Conservation (phyloP, 2,888 invertebrate genomes). For the Cheilosia variabilis region DNA sequence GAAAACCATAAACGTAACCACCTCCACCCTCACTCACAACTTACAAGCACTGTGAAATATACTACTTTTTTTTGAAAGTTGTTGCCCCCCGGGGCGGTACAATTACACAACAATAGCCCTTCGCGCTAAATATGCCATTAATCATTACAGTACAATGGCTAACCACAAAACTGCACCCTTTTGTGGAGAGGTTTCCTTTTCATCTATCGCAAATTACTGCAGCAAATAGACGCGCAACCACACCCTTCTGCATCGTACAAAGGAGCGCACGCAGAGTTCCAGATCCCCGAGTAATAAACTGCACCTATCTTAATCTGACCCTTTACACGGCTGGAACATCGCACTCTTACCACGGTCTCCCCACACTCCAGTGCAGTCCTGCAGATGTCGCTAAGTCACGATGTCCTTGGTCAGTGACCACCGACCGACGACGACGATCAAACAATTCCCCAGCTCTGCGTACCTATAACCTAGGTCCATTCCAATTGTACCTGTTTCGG, state of each 20-base stretch:
- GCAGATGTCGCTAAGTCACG: constrained; percentile 75
- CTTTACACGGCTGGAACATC: constrained; percentile 32
- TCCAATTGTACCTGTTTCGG: constrained; percentile 58
- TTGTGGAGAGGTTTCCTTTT: constrained; percentile 26
- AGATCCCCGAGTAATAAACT: constrained; percentile 40
- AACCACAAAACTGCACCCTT: constrained; percentile 65
- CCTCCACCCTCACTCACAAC: constrained; percentile 8
- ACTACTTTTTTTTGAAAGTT: not conserved
- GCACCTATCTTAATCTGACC: constrained; percentile 74
- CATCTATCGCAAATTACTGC: constrained; percentile 47
- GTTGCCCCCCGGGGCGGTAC: constrained; percentile 3
- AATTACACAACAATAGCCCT: constrained; percentile 60
- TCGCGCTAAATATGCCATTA: constrained; percentile 42
- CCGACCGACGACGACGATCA: constrained; percentile 38
- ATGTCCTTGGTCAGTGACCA: constrained; percentile 75
- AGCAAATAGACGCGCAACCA: constrained; percentile 43
- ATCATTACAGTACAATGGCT: constrained; percentile 55
- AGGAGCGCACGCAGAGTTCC: constrained; percentile 25
- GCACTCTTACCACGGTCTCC: constrained; percentile 1
- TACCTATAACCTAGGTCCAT: constrained; percentile 29
- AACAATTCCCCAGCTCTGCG: constrained; percentile 29
- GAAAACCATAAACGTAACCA: constrained; percentile 13
- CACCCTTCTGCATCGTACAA: constrained; percentile 56
- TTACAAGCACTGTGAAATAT: constrained; percentile 32
- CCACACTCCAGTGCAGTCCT: constrained; percentile 20